Base-by-base conservation (phyloP, 1,140 invertebrate genomes). In the Sminthurinus signatus region DNA sequence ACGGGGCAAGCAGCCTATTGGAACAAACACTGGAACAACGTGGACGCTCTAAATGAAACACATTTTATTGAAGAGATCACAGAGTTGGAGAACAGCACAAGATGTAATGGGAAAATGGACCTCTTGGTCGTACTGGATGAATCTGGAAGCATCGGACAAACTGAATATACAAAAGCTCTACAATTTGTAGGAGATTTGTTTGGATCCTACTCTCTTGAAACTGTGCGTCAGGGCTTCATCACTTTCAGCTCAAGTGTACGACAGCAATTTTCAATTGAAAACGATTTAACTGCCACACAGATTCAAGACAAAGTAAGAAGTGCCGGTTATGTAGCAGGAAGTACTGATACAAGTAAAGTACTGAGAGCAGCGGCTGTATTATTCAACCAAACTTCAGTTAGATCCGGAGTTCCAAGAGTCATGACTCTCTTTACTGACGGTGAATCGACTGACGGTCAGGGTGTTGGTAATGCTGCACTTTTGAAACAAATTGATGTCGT, bases 81-180 rank as follows among this genome's bases (percentile, higher is more conserved):
- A 2, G 15, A 32, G 10, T 46, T 52, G 25, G 42, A 57, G 2
- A 36, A 56, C 0, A 5, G 3, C 4, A 39, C 15, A 3, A 36
- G 15, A 28, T 61, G 60, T 52, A 15, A 23, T 17, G 42, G 56
- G 5, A 43, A 44, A 48, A 61, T 66, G 42, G 31, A 66, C 25
- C n/a, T 61, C 1, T 51, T 46, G 10, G 29, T 63, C n/a, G 61
- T 60, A 1, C 17, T 63, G 39, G 65, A 63, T 44, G 56, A 52
- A 10, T 60, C 56, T 5, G 46, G 46, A 1, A 63, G 60, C 29
- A 57, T 67, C 1, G 28, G 32, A 3, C 4, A 1, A 12, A 2
- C n/a, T 0, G 29, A 63, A 28, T 68, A 32, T 31, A 4, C 28
- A 17, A 58, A 1, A 39, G 60, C 65, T 17, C 62, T 42, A 32